Evolutionary conservation across 2,113 vertebrate species (phyloP).

Genomic region (Atractosteus spatula): DNA sequence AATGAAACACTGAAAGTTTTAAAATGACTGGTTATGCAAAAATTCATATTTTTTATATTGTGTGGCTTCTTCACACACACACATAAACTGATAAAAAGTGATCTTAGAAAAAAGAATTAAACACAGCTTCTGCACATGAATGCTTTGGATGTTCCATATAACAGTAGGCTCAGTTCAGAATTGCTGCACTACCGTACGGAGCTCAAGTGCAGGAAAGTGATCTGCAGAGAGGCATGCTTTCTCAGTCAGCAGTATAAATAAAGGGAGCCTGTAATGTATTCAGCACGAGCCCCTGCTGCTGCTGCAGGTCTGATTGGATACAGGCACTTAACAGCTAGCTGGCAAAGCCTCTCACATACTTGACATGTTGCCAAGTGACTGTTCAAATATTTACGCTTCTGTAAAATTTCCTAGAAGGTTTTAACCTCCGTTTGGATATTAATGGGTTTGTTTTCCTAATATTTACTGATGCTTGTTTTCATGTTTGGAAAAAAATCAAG

Average conservation of each 20-base stretch:
- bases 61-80: too few species aligned
- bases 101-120: too few species aligned
- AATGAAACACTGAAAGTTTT: too few species aligned
- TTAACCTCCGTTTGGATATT: constrained; percentile 36
- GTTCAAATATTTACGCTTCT: constrained; percentile 65
- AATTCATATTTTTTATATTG: too few species aligned
- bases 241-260: not conserved
- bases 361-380: constrained; percentile 48
- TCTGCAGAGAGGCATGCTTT: not conserved
- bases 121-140: too few species aligned
- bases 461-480: constrained; percentile 53
- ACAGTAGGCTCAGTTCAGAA: too few species aligned
- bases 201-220: not conserved
- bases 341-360: constrained; percentile 40
- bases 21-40: too few species aligned
- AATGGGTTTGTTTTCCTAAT: constrained; percentile 58
- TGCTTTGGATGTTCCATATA: too few species aligned
- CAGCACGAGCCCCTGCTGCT: not conserved
- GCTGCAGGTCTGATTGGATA: constrained; percentile 22
- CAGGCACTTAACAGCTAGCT: constrained; percentile 35
- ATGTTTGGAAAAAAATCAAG: constrained; percentile 12
- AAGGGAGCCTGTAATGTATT: not conserved
- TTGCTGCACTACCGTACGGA: not conserved
- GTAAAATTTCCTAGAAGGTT: constrained; percentile 50
- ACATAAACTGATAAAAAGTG: too few species aligned